Evolutionary conservation across 2,113 vertebrate species (phyloP).

Genomic region (Stegastes partitus): DNA sequence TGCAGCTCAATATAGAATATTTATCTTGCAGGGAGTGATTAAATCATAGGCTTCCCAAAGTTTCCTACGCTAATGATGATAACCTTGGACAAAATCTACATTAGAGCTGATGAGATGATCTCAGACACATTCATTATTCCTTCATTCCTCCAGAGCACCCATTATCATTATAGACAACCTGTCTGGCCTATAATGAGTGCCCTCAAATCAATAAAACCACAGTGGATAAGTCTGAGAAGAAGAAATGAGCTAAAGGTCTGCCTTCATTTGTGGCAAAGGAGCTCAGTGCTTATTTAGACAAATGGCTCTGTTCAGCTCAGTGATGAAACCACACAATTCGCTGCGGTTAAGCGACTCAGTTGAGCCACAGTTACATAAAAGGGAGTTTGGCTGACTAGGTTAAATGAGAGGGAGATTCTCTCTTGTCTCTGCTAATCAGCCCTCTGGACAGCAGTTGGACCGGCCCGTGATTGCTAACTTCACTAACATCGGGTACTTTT

Average conservation of each 20-base stretch:
- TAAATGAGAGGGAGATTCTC: constrained; percentile 44
- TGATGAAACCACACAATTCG: constrained; percentile 77
- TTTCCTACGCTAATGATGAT: constrained; percentile 16
- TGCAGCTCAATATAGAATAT: not conserved
- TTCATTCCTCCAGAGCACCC: constrained; percentile 36
- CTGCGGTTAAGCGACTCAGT: constrained; percentile 67
- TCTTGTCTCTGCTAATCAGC: constrained; percentile 45
- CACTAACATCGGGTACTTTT: not conserved
- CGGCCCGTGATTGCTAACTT: not conserved
- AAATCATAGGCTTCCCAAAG: constrained; percentile 2
- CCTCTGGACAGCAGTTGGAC: constrained; percentile 3
- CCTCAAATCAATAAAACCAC: constrained; percentile 73
- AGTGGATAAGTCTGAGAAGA: constrained; percentile 49
- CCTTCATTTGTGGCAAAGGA: constrained; percentile 58
- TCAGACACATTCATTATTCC: constrained; percentile 59
- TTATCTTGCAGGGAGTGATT: constrained; percentile 2
- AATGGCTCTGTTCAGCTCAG: constrained; percentile 72
- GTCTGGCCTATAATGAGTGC: constrained; percentile 64
- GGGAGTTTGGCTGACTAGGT: constrained; percentile 52
- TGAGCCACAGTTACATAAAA: constrained; percentile 71
- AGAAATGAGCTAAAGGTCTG: constrained; percentile 37
- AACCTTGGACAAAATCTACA: constrained; percentile 39
- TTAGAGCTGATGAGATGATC: constrained; percentile 59
- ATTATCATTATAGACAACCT: constrained; percentile 67
- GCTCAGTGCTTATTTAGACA: constrained; percentile 74